Percentiles rank a stretch among this genome's conserved stretches.
Conservation (phyloP, 2,888 invertebrate genomes). For the Trissolcus brochymenae region DNA sequence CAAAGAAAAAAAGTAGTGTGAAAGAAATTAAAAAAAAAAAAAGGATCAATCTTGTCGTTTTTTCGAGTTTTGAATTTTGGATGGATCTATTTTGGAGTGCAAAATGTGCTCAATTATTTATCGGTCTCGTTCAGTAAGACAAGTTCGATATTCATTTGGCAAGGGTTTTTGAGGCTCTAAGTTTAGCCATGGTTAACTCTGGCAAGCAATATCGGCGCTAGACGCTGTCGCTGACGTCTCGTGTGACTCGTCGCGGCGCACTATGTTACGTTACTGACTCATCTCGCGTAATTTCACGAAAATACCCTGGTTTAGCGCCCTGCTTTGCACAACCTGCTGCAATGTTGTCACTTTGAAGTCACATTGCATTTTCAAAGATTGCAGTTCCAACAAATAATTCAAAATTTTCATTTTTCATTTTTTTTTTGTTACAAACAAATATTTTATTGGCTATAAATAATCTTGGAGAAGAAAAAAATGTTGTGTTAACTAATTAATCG, state of each 20-base stretch:
- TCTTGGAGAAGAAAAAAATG: background rate
- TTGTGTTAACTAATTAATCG: conserved; percentile 23
- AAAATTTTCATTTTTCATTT: no score
- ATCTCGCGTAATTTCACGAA: conserved; percentile 55
- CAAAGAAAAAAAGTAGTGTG: no score
- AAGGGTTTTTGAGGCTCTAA: conserved; percentile 51
- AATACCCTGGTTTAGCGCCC: conserved; percentile 56
- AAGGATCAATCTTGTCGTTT: no score
- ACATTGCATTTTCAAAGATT: background rate
- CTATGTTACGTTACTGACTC: conserved; percentile 58
- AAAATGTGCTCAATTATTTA: conserved; percentile 38
- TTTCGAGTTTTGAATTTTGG: no score
- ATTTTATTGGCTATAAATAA: no score
- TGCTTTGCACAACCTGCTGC: conserved; percentile 41
- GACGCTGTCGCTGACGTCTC: conserved; percentile 46
- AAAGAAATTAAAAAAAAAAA: no score
- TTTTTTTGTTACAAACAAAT: no score
- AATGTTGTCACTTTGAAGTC: conserved; percentile 8
- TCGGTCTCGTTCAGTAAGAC: conserved; percentile 52
- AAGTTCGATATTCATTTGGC: conserved; percentile 57
- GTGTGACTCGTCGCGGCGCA: conserved; percentile 36
- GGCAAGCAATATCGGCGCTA: conserved; percentile 51
- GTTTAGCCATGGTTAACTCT: conserved; percentile 56
- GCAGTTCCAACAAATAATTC: background rate
- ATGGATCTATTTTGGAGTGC: conserved; percentile 23